phyloP scores from a whole-genome alignment of 1,140 invertebrate genomes.

The Bombus fervidus region DNA sequence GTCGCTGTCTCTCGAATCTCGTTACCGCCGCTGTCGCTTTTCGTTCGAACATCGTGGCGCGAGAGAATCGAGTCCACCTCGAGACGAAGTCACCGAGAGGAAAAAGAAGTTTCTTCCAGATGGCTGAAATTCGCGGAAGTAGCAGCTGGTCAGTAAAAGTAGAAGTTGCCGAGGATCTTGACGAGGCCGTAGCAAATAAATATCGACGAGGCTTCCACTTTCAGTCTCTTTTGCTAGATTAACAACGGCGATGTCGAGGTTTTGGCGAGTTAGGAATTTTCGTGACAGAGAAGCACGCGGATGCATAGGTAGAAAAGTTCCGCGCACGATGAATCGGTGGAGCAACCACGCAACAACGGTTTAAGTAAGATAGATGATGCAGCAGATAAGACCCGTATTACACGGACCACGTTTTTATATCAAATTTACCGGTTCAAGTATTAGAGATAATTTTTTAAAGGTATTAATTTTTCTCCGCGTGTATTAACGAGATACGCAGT shows the following conservation, averaged over 20 bases:
- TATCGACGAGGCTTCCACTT: constrained; percentile 65
- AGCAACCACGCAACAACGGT: neutral
- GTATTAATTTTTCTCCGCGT: no score
- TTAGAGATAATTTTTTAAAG: no score
- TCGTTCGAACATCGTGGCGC: constrained; percentile 24
- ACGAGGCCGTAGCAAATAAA: constrained; percentile 63
- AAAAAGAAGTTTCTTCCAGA: neutral
- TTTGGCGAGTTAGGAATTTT: neutral
- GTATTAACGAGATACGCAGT: no score
- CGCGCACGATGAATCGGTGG: neutral
- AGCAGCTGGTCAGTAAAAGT: neutral
- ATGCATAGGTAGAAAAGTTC: neutral
- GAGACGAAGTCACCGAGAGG: neutral
- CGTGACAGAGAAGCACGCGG: no score
- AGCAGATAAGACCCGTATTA: no score
- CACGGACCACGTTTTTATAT: no score
- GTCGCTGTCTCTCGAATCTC: constrained; percentile 70
- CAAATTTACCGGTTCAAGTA: no score
- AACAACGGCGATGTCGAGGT: neutral
- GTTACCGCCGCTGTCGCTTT: constrained; percentile 51
- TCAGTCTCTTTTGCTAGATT: constrained; percentile 4
- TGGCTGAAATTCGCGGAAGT: neutral
- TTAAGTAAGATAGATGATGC: no score
- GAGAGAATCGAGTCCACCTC: neutral
- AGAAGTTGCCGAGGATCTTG: neutral